Base-by-base conservation (phyloP, 2,797 vertebrate genomes). In the Pelodytes ibericus region DNA sequence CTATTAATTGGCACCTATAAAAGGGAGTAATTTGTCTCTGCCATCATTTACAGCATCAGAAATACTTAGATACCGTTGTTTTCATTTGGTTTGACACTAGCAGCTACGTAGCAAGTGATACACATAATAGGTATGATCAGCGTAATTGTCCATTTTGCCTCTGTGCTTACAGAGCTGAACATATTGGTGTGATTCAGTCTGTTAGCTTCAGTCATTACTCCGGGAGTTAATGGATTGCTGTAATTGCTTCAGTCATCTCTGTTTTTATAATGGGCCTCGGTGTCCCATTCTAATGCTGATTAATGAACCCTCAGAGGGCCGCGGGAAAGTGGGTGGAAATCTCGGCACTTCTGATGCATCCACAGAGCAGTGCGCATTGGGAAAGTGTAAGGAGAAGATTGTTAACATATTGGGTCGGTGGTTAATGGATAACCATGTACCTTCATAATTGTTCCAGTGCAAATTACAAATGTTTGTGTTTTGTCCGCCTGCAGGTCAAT, bases 201-300 rank as follows among this genome's bases (percentile, higher is more conserved):
- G 91, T 84, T 87, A 86, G 84, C 72, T 81, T 80, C 84, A 72
- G 81, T 87, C 82, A 58, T 90, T 76, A 83, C 88, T 88, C 84
- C 86, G 89, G 87, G 89, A 90, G 85, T 89, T 91, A 92, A 94
- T 93, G 89, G 89, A 82, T 92, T 86, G 81, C 88, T 89, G 86
- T 93, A 93, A 93, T 93, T 94, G 91, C 90, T 82, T 80, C 74
- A 87, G 89, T 88, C 89, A 83, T 89, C 81, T 88, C 84, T 89
- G 84, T 88, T 85, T 91, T 88, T 84, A 86, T 89, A 83, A 84
- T 83, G 86, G 80, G 84, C 89, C 86, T 85, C 16, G 0, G 84
- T 61, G 81, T 76, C 85, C 84, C 84, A 86, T 90, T 89, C 84
- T 88, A 88, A 84, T 85, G 88, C 86, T 94, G 92, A 93, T 91